phyloP scores from a whole-genome alignment of 2,113 vertebrate species.

The Ascaphus truei region DNA sequence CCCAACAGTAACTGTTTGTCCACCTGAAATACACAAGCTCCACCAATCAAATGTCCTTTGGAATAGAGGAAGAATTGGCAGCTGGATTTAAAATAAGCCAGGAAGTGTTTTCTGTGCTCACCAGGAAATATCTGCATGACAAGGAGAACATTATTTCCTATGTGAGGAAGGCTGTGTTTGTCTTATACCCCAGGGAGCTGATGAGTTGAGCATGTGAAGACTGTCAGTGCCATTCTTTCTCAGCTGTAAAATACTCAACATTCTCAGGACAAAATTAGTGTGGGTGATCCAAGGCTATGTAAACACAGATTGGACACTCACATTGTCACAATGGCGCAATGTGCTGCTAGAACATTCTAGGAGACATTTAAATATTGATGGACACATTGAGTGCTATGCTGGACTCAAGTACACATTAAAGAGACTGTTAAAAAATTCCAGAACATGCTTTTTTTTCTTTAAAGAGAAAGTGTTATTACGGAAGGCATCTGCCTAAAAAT shows the following conservation, averaged over 20 bases:
- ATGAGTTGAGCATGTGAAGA: slow-evolving; percentile 85
- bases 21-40: slow-evolving; percentile 76
- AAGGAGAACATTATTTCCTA: slow-evolving; percentile 73
- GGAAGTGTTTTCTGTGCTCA: slow-evolving; percentile 68
- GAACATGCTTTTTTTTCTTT: background rate
- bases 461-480: background rate
- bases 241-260: slow-evolving; percentile 59
- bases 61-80: slow-evolving; percentile 54
- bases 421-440: background rate
- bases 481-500: background rate
- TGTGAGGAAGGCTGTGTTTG: slow-evolving; percentile 76
- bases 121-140: slow-evolving; percentile 74
- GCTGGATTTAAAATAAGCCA: slow-evolving; percentile 65
- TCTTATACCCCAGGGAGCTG: slow-evolving; percentile 77
- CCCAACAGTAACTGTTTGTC: slow-evolving; percentile 86
- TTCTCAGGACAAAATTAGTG: slow-evolving; percentile 63
- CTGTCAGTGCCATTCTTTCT: slow-evolving; percentile 57
- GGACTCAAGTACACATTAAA: slow-evolving; percentile 11
- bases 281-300: slow-evolving; percentile 59
- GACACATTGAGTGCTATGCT: slow-evolving; percentile 39
- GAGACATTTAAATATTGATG: slow-evolving; percentile 47
- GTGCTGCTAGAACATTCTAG: slow-evolving; percentile 49
- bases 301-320: slow-evolving; percentile 71
- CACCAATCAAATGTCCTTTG: slow-evolving; percentile 52
- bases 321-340: slow-evolving; percentile 49